Evolutionary conservation across 2,113 vertebrate species (phyloP).

Genomic region (Coryphaenoides rupestris): DNA sequence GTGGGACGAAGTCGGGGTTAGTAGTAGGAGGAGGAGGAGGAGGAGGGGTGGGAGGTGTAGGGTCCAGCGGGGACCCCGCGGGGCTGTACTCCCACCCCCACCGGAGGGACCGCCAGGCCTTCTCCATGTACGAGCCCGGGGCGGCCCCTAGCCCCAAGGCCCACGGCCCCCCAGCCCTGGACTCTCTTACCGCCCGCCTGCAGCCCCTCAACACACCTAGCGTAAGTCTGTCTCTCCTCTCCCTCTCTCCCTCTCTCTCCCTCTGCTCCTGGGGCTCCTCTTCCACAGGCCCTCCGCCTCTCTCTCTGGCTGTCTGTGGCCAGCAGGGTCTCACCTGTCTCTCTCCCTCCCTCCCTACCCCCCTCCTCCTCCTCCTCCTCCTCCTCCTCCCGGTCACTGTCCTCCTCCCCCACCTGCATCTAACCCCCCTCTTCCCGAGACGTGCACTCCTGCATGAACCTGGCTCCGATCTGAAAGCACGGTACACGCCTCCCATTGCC

Average conservation of each 20-base stretch:
- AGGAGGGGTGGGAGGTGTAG: conserved; percentile 42
- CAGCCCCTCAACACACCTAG: conserved; percentile 83
- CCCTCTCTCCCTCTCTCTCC: conserved; percentile 16
- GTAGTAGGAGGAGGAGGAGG: conserved; percentile 37
- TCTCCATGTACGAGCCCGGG: conserved; percentile 95
- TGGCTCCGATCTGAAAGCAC: no score
- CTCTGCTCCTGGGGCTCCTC: conserved; percentile 30
- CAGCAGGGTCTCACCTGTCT: conserved; percentile 1
- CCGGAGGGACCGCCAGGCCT: conserved; percentile 89
- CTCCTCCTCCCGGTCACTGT: conserved; percentile 21
- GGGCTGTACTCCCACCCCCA: conserved; percentile 60
- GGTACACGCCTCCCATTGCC: neutral
- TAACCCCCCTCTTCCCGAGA: conserved; percentile 33
- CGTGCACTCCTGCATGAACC: conserved; percentile 28
- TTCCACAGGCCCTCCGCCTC: conserved; percentile 2
- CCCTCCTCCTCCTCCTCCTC: conserved; percentile 35
- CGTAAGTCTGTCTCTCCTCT: conserved; percentile 77
- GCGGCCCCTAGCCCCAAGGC: conserved; percentile 77
- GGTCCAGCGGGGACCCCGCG: conserved; percentile 48
- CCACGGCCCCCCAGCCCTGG: conserved; percentile 83
- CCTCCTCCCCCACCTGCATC: conserved; percentile 27
- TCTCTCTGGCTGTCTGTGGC: conserved; percentile 36
- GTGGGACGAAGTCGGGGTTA: conserved; percentile 49
- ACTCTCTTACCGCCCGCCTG: conserved; percentile 84
- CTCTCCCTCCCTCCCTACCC: conserved; percentile 23